These are phyloP conservation scores for Mimas tiliae DNA, from an alignment of 2,888 invertebrate species.

Conservation along the genomic window DNA sequence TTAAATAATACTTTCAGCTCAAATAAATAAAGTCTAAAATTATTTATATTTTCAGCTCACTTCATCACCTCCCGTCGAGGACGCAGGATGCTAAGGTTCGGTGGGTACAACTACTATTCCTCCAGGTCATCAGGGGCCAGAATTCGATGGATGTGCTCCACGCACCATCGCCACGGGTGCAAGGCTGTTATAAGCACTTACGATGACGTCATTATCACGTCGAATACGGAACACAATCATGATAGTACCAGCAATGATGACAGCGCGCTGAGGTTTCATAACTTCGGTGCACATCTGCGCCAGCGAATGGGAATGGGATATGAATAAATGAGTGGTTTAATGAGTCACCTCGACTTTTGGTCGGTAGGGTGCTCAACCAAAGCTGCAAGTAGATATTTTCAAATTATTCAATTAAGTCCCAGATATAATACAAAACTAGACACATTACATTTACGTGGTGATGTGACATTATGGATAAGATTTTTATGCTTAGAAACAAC, in stretches of 20 bases:
- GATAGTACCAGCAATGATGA: background rate
- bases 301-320: no score
- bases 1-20: background rate
- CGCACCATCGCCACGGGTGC: constrained; percentile 42
- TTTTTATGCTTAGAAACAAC: no score
- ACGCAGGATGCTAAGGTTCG: background rate
- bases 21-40: background rate
- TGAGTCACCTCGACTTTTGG: no score
- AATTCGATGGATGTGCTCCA: constrained; percentile 44
- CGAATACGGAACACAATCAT: constrained; percentile 41
- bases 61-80: constrained; percentile 1
- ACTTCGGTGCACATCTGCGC: no score
- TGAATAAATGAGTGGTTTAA: no score
- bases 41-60: background rate
- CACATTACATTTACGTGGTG: no score
- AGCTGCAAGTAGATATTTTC: no score
- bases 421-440: no score
- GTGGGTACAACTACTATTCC: background rate
- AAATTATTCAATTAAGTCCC: no score
- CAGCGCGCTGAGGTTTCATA: no score
- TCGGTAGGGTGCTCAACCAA: no score
- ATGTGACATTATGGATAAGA: no score
- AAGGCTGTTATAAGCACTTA: constrained; percentile 40
- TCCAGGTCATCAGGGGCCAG: constrained; percentile 34
- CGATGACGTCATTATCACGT: constrained; percentile 36